Evolutionary conservation across 2,113 vertebrate genomes (phyloP), one percentile per base, ranked within the genome.

Genomic region (Zosterops hypoxanthus): DNA sequence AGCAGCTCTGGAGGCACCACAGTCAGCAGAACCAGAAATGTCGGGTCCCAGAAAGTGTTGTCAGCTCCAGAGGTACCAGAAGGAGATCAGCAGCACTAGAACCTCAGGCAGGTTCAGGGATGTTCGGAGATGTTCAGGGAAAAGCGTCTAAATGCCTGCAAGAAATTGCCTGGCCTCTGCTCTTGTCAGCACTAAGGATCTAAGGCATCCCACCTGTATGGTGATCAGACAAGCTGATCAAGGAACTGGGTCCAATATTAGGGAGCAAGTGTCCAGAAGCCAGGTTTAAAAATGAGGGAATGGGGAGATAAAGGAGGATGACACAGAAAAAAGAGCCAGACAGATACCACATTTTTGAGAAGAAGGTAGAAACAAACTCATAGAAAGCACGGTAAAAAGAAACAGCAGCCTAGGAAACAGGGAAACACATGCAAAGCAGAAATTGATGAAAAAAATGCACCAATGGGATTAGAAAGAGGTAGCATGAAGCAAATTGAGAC

Each of bases 401-500:
- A 83, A 24, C 17, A 66, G 39, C n/a, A 77, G 14, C 21, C 50
- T 77, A 26, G 52, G 39, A 92, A 83, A 59, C 2, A 39, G 29
- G 22, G 16, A 41, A 78, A 59, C 3, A 3, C 14, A 26, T 3
- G 4, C 33, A 73, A 86, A 77, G 34, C 20, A 90, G 56, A 86
- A 63, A 78, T 5, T 44, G 44, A 53, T 1, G 5, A 5, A 56
- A 81, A 59, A 80, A 88, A 47, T 22, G 34, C 12, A 44, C 70
- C 41, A 49, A 61, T 44, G 60, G 72, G 86, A 60, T 75, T 64
- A 92, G 41, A 86, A 90, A 70, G 61, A 87, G n/a, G 19, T 72
- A 86, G 16, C 1, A 0, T 90, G 34, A 90, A 88, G 73, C 19
- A 95, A 95, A 90, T 80, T 87, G 92, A 92, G 81, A 94, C 65